Base-by-base conservation (phyloP, 2,888 invertebrate species). In the Metellina segmentata region DNA sequence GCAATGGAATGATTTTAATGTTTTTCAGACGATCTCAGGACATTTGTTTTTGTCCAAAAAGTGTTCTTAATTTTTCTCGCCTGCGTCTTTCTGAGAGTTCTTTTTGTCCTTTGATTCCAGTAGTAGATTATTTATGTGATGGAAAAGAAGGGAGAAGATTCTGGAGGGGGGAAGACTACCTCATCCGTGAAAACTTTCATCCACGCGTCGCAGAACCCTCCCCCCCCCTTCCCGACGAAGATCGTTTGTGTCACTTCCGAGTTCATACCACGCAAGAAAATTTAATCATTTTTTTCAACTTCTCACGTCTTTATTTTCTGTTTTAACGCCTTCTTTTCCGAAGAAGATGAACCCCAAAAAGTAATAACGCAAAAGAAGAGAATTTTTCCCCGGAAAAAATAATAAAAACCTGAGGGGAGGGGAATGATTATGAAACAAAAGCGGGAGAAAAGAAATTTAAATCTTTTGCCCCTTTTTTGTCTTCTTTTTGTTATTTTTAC, bases 371-470 rank as follows among this genome's bases (percentile, higher is more conserved):
- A 61, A 61, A 61, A 61, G 9, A 61, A 61, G 61, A 16, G 9
- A 61, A 61, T 61, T 61, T 61, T 61, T 61, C 9, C 61, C 19
- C n/a, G 8, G 79, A 53, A 70, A 20, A 83, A 51, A 71, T 20
- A 49, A 72, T 52, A 53, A 53, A 87, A 87, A 74, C 53, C 51
- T 53, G 74, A 81, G 71, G 79, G 78, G 78, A 51, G 75, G 71
- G 77, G 87, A 81, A 87, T 91, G 91, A 91, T 91, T 91, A 91
- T 82, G 91, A 91, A 91, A 91, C 87, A 91, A 87, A 78, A 91
- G 69, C 71, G 81, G 74, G 71, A 79, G 72, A 82, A 78, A 91
- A n/a, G 72, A 85, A 61, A 82, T 82, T 49, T 74, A 82, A 89
- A n/a, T 13, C 71, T 48, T 81, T 78, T 49, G n/a, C 19, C 49